These are phyloP conservation scores for Onychomys leucogaster DNA, from an alignment of 2,797 vertebrate species.

Conservation along the genomic window DNA sequence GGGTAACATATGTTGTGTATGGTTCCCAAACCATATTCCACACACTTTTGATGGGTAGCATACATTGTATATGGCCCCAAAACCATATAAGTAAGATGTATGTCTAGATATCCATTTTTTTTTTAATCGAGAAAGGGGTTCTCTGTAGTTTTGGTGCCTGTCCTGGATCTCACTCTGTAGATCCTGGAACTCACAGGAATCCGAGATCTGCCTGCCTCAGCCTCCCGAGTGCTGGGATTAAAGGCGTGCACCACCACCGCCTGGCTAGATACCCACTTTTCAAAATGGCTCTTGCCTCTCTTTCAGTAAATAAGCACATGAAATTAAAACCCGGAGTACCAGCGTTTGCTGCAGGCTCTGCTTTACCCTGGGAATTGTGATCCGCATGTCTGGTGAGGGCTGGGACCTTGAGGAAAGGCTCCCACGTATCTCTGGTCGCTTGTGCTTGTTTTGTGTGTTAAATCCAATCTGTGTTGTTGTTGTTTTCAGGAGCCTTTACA, in stretches of 20 bases:
- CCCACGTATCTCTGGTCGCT: not conserved
- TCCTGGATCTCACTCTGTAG: too few species aligned
- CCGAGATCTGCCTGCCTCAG: too few species aligned
- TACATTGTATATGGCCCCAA: not conserved
- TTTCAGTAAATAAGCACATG: not conserved
- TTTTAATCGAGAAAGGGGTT: too few species aligned
- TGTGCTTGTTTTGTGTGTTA: not conserved
- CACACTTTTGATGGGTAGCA: not conserved
- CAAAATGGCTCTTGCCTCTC: not conserved
- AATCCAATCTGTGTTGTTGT: not conserved
- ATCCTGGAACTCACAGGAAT: too few species aligned
- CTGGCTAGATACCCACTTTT: not conserved
- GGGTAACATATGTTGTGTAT: not conserved
- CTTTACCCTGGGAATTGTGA: not conserved
- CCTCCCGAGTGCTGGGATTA: too few species aligned
- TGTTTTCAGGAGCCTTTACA: not conserved
- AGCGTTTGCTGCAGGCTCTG: not conserved
- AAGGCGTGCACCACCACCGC: too few species aligned
- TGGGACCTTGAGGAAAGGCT: fast-evolving
- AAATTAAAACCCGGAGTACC: too few species aligned
- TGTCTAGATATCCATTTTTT: not conserved
- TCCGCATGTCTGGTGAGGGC: fast-evolving
- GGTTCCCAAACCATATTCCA: not conserved
- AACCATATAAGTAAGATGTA: not conserved
- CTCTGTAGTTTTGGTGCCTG: too few species aligned